Conservation (phyloP, 2,113 vertebrate genomes). For the Hypanus sabinus region DNA sequence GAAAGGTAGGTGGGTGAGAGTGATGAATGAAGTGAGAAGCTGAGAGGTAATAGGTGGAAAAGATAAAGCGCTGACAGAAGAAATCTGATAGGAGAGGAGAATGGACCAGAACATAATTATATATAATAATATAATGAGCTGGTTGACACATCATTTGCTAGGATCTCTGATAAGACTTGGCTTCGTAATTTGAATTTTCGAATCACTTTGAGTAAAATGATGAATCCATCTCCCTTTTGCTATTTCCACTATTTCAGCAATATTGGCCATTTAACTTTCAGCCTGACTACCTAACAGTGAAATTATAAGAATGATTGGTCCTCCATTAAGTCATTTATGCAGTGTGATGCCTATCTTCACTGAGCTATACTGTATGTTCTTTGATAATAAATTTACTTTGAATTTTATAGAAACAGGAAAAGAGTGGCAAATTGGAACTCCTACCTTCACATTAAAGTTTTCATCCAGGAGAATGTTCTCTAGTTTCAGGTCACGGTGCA, state of each 20-base stretch:
- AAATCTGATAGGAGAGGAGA: too few species aligned
- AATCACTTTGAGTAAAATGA: neutral
- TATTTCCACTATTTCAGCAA: neutral
- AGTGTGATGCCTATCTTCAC: neutral
- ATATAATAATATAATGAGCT: neutral
- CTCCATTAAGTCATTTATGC: neutral
- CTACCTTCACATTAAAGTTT: slow-evolving; percentile 64
- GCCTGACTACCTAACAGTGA: neutral
- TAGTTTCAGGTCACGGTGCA: slow-evolving; percentile 68
- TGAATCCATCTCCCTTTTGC: neutral
- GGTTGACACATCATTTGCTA: neutral
- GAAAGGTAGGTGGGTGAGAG: too few species aligned
- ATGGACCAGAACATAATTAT: too few species aligned
- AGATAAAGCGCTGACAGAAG: too few species aligned
- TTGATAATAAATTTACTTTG: too few species aligned
- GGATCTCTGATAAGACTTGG: neutral
- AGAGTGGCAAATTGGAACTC: neutral
- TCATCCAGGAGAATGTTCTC: slow-evolving; percentile 68
- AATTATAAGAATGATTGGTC: neutral
- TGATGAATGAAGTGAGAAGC: too few species aligned
- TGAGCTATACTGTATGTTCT: neutral
- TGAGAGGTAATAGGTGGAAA: too few species aligned
- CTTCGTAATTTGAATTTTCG: neutral
- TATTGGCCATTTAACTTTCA: neutral
- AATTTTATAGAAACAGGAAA: neutral